Percentiles rank a stretch among this genome's conserved stretches.
Conservation (phyloP, 2,888 invertebrate genomes). For the Lymantria dispar region DNA sequence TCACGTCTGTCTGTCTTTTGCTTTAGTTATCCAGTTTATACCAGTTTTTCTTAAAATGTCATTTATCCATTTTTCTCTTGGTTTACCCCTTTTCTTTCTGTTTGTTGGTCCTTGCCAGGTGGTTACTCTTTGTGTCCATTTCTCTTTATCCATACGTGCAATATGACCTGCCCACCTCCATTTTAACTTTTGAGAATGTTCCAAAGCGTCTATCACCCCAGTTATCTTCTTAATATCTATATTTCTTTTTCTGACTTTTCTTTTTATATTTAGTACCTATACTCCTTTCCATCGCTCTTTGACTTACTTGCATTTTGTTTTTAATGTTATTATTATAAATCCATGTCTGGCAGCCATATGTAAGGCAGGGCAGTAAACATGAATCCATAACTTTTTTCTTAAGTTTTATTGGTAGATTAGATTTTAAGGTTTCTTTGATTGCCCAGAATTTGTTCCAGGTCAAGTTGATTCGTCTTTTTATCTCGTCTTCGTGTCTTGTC, state of each 20-base stretch:
- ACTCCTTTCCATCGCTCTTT: not conserved
- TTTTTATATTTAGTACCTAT: not conserved
- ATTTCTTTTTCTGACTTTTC: not conserved
- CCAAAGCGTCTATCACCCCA: not conserved
- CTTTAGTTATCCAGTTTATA: too few relatives aligned
- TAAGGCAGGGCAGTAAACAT: not conserved
- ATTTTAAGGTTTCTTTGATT: not conserved
- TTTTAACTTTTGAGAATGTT: not conserved
- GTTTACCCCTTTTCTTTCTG: not conserved
- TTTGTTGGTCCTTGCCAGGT: too few relatives aligned
- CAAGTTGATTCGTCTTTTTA: too few relatives aligned
- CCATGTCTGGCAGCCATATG: not conserved
- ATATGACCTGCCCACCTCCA: not conserved
- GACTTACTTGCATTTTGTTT: not conserved
- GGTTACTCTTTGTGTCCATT: not conserved
- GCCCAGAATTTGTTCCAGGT: constrained; percentile 3
- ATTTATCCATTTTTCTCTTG: not conserved
- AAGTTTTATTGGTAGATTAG: not conserved
- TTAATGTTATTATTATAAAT: not conserved
- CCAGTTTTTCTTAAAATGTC: not conserved
- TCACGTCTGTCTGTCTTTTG: too few relatives aligned
- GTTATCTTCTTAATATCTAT: not conserved
- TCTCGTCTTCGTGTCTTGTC: too few relatives aligned
- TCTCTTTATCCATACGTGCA: not conserved
- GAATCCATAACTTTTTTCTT: too few relatives aligned